Evolutionary conservation across 2,113 vertebrate species (phyloP).

Genomic region (Platycercus adscitus): DNA sequence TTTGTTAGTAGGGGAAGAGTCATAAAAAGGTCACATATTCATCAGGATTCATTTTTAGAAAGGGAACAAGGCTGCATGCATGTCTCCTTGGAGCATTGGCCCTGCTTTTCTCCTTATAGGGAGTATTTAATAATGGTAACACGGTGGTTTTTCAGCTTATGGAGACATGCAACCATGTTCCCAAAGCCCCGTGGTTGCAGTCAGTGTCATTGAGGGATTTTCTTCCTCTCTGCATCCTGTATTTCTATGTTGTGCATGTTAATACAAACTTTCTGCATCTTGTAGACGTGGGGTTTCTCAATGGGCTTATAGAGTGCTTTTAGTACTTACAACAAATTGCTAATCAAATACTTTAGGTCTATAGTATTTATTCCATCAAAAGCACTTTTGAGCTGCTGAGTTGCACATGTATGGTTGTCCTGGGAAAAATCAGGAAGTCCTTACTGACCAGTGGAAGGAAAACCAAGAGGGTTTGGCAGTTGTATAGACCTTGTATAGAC

Average conservation of each 20-base stretch:
- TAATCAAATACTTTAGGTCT: neutral
- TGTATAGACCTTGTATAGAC: neutral
- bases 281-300: neutral
- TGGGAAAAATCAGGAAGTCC: neutral
- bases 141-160: neutral
- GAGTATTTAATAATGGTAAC: neutral
- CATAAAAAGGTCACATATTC: slow-evolving; percentile 12
- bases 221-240: neutral
- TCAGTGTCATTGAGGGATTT: neutral
- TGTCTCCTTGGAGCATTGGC: neutral
- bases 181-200: neutral
- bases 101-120: slow-evolving; percentile 15
- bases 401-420: neutral
- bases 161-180: neutral
- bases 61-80: neutral
- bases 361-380: neutral
- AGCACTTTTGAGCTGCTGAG: neutral
- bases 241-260: neutral
- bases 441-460: neutral
- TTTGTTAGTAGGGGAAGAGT: slow-evolving; percentile 18
- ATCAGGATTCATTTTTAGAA: slow-evolving; percentile 43
- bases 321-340: neutral
- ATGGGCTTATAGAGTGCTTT: neutral
- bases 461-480: neutral
- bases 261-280: neutral